A percentile compares a stretch with the other conserved stretches of the same genome.
These are phyloP conservation scores for Phalacrocorax carbo DNA, from an alignment of 2,113 vertebrate species.

Conservation along the genomic window DNA sequence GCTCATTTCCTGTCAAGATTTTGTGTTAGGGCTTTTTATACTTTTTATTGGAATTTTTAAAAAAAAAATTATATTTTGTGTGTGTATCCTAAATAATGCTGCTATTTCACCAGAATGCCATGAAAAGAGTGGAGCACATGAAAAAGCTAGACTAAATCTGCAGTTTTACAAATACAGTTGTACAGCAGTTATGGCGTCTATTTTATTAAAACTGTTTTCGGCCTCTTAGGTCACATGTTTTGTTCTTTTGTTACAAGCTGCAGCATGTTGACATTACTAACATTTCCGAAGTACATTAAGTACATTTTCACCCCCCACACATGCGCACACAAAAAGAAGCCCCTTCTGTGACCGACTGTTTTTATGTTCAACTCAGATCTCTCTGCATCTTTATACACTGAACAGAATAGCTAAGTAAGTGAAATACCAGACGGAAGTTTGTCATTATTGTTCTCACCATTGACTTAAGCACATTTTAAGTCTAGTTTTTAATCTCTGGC, in stretches of 20 bases:
- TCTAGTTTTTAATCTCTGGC: neutral
- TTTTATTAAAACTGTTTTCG: neutral
- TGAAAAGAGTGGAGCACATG: neutral
- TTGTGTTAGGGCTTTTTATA: neutral
- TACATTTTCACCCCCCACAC: neutral
- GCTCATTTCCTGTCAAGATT: neutral
- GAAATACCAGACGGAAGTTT: neutral
- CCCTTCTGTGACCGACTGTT: neutral
- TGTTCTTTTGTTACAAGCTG: neutral
- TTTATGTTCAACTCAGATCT: fast-evolving
- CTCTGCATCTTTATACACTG: neutral
- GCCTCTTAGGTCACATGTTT: neutral
- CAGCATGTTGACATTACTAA: neutral
- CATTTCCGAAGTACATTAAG: neutral
- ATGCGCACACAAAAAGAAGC: neutral
- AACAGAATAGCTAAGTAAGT: neutral
- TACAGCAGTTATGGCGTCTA: neutral
- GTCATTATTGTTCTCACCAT: neutral
- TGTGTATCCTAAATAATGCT: neutral
- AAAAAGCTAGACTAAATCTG: neutral
- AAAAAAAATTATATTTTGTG: neutral
- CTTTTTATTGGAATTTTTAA: neutral
- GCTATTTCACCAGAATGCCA: neutral
- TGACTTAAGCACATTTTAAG: neutral
- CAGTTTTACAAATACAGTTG: no score